Evolutionary conservation across 2,888 invertebrate species (phyloP).

Genomic region (Nycteola revayana): DNA sequence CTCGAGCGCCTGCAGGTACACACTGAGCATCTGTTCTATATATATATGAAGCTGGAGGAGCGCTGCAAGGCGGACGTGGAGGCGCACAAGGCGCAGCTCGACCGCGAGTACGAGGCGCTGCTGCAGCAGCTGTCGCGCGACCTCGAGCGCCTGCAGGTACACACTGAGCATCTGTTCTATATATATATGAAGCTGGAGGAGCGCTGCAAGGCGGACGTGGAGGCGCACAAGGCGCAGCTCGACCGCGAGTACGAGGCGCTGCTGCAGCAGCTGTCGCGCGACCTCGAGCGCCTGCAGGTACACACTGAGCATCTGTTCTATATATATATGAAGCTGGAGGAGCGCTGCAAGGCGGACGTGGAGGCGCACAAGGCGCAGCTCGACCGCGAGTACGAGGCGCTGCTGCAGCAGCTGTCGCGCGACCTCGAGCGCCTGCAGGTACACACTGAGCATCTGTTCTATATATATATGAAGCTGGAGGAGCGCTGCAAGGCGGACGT

Average conservation of each 20-base stretch:
- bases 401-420: not conserved
- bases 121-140: slow-evolving; percentile 87
- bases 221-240: slow-evolving; percentile 84
- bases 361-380: not conserved
- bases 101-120: slow-evolving; percentile 94
- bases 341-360: not conserved
- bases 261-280: slow-evolving; percentile 80
- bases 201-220: slow-evolving; percentile 86
- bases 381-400: not conserved
- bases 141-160: not conserved
- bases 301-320: too few species aligned
- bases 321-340: not conserved
- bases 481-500: not conserved
- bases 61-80: slow-evolving; percentile 95
- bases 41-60: slow-evolving; percentile 88
- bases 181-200: slow-evolving; percentile 57
- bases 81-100: slow-evolving; percentile 91
- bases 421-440: not conserved
- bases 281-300: slow-evolving; percentile 90
- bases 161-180: too few species aligned
- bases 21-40: too few species aligned
- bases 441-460: too few species aligned
- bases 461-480: not conserved
- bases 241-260: slow-evolving; percentile 92
- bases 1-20: not conserved